Conservation (phyloP, 2,888 invertebrate species). For the Nebria brevicollis region DNA sequence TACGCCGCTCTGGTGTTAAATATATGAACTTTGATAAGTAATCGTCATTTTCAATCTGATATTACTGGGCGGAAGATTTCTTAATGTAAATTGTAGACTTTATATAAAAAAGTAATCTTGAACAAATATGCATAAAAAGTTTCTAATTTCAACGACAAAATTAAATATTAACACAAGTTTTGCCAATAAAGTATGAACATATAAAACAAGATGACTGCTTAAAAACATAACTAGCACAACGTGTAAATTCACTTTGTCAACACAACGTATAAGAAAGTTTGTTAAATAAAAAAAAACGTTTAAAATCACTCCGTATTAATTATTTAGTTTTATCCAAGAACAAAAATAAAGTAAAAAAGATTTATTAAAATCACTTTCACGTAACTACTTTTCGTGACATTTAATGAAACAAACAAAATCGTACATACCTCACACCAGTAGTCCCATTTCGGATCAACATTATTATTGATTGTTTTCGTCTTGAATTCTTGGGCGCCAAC, state of each 20-base stretch:
- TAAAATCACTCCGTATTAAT: background rate
- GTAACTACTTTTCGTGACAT: slow-evolving; percentile 32
- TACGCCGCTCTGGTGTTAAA: background rate
- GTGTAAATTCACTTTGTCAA: background rate
- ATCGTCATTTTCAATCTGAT: no score
- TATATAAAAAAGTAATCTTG: no score
- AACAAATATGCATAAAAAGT: no score
- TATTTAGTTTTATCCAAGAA: slow-evolving; percentile 40
- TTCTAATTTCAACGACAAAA: no score
- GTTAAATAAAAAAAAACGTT: background rate
- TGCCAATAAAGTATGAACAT: background rate
- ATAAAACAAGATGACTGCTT: background rate
- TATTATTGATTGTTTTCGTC: slow-evolving; percentile 93
- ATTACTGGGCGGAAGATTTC: no score
- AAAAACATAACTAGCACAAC: background rate
- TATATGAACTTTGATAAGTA: background rate
- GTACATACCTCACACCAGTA: slow-evolving; percentile 92
- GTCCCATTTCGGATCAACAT: slow-evolving; percentile 96
- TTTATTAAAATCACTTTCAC: background rate
- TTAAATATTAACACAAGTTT: no score
- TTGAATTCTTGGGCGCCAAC: slow-evolving; percentile 95
- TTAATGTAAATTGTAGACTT: no score
- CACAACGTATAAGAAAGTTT: slow-evolving; percentile 2
- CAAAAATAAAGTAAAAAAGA: slow-evolving; percentile 28
- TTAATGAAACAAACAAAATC: slow-evolving; percentile 20